Evolutionary conservation across 2,113 vertebrate species (phyloP), one percentile per base, ranked within the genome.

Genomic region (Caranx melampygus): DNA sequence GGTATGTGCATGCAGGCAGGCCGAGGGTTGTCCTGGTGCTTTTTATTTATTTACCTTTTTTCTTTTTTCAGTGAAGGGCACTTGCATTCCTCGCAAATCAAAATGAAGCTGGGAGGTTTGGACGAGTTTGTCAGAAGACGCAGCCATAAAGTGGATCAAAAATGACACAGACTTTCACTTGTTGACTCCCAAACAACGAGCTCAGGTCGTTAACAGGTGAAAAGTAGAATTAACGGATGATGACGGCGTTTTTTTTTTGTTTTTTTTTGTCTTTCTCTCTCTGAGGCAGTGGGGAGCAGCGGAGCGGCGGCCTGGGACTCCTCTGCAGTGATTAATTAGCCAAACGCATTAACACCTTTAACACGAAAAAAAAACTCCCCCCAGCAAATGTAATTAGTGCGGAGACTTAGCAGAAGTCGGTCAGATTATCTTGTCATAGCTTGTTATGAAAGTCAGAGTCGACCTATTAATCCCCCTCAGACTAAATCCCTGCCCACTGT

Each of bases 381-480:
- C 44, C 66, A 16, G 68, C 40, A 72, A 83, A 86, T 87, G 83
- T 86, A 88, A 90, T 92, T 87, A 90, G 83, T 65, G 68, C 37
- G 5, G 81, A 68, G 76, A 88, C 88, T 87, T 84, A 84, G 61
- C 58, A 80, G 47, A 55, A 75, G 84, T 82, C 49, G 37, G 20
- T 79, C 70, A 81, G 87, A 85, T 84, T 79, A 86, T 81, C 83
- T 79, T 86, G 88, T 90, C 83, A 79, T 47, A 80, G 78, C 83
- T 78, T 68, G 81, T 87, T 86, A 87, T 87, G 62, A 85, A 81
- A 87, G 84, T 86, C 72, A 37, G 72, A 74, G 21, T 61, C 26
- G 76, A 85, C 58, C 47, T 34, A 49, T 75, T 82, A 78, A 85
- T 81, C 81, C 75, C 75, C 62, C 65, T 44, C 49, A 60, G 52